Evolutionary conservation across 2,113 vertebrate genomes (phyloP).

Genomic region (Alectura lathami): DNA sequence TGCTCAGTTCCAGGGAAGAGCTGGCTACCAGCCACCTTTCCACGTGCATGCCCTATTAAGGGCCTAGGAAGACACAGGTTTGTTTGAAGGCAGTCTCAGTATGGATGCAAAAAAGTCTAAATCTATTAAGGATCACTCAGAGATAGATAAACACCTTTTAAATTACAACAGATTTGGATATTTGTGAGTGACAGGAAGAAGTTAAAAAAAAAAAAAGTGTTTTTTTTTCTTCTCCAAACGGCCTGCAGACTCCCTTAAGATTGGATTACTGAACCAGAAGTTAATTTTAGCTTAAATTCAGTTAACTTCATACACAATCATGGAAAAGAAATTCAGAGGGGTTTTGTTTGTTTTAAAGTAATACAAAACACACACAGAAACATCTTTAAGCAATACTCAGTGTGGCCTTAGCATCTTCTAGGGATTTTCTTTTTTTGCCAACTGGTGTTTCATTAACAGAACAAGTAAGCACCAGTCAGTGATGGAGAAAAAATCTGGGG

Average conservation of each 20-base stretch:
- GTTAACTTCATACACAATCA: neutral
- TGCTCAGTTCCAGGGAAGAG: neutral
- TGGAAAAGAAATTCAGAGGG: neutral
- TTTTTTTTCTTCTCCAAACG: neutral
- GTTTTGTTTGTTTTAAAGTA: fast-evolving
- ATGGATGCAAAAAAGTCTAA: neutral
- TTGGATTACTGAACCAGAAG: neutral
- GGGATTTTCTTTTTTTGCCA: neutral
- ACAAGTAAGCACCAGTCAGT: neutral
- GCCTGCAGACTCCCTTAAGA: neutral
- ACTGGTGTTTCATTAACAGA: neutral
- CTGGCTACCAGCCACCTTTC: neutral
- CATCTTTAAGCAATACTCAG: neutral
- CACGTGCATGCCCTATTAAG: neutral
- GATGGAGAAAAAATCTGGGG: fast-evolving
- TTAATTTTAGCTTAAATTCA: neutral
- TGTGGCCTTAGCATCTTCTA: neutral
- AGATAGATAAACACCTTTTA: neutral
- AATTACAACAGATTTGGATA: neutral
- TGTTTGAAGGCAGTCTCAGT: neutral
- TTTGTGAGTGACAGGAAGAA: neutral
- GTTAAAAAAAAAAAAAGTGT: neutral
- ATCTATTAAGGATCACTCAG: neutral
- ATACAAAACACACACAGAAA: neutral
- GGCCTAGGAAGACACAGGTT: neutral